Base-by-base conservation (phyloP, 2,113 vertebrate species). In the Hypomesus transpacificus region DNA sequence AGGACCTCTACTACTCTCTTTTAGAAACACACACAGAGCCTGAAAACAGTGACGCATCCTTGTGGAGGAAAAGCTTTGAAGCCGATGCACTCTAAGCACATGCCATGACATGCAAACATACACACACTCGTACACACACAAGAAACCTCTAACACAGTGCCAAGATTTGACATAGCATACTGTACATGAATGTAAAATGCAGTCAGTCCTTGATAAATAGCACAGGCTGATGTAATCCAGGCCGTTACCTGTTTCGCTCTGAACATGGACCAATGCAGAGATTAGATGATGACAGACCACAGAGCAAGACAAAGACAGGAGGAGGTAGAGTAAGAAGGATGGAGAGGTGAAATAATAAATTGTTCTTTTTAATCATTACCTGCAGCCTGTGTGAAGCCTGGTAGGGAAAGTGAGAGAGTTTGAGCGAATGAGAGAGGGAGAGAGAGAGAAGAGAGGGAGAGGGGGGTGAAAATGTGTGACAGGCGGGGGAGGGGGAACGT, bases 341-440 rank as follows among this genome's bases (percentile, higher is more conserved):
- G 46, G 52, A n/a, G 56, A 71, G 57, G 22, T 14, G 52, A 68
- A 80, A 70, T 73, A 68, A 82, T 68, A 80, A 69, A 88, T 88
- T 69, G 77, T 81, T 88, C 74, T 81, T 82, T 83, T 75, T 75
- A 52, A 18, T 68, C 51, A 21, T 90, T 90, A 91, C 90, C 90
- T 91, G 88, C 85, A 83, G 87, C 26, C 70, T 76, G 80, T 83
- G 85, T 80, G 84, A 76, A 83, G 86, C 71, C 85, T 80, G 74
- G 39, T 63, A 74, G 80, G 84, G 80, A 79, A 85, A 80, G 81
- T 75, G 73, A 84, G 75, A 60, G 63, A 57, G 53, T 18, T 16
- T 21, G 75, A 79, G 81, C 69, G 70, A 68, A 83, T 68, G 66
- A 82, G 84, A 73, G 78, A 84, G 83, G 74, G 69, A 78, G 67